phyloP scores from a whole-genome alignment of 1,140 invertebrate species.

The Amphibalanus amphitrite region DNA sequence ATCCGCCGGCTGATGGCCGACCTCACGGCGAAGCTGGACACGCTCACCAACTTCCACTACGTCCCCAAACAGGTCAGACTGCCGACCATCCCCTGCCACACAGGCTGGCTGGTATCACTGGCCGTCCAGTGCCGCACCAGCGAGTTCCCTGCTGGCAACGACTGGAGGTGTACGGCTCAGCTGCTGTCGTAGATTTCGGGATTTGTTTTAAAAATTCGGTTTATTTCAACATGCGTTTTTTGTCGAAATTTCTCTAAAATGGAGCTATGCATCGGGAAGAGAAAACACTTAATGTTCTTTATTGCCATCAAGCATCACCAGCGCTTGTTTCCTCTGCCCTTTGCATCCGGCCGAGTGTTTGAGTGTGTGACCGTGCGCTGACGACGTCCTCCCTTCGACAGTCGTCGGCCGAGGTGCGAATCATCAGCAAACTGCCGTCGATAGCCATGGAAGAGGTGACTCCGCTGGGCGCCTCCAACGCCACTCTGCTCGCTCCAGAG shows the following conservation, averaged over 20 bases:
- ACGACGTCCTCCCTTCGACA: constrained; percentile 20
- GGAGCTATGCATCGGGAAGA: too few relatives aligned
- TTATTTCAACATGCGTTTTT: too few relatives aligned
- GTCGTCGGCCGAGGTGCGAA: constrained; percentile 67
- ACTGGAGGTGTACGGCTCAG: too few relatives aligned
- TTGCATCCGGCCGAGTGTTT: constrained; percentile 7
- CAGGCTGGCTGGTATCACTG: not conserved
- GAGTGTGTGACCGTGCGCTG: constrained; percentile 4
- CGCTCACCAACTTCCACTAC: constrained; percentile 83
- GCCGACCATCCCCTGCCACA: not conserved
- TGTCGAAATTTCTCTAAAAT: too few relatives aligned
- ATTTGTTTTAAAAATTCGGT: too few relatives aligned
- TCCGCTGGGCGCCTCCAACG: constrained; percentile 65
- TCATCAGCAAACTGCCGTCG: constrained; percentile 77
- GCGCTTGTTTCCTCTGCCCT: too few relatives aligned
- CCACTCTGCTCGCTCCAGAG: constrained; percentile 74
- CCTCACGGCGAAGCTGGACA: constrained; percentile 76
- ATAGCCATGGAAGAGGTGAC: constrained; percentile 92
- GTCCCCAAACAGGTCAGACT: constrained; percentile 59
- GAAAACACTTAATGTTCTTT: too few relatives aligned
- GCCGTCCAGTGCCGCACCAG: too few relatives aligned
- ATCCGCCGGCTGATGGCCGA: constrained; percentile 55
- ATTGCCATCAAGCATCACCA: too few relatives aligned
- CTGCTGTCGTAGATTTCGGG: too few relatives aligned
- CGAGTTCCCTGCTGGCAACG: too few relatives aligned